Conservation (phyloP, 2,113 vertebrate species). For the Pogonocichla stellata region DNA sequence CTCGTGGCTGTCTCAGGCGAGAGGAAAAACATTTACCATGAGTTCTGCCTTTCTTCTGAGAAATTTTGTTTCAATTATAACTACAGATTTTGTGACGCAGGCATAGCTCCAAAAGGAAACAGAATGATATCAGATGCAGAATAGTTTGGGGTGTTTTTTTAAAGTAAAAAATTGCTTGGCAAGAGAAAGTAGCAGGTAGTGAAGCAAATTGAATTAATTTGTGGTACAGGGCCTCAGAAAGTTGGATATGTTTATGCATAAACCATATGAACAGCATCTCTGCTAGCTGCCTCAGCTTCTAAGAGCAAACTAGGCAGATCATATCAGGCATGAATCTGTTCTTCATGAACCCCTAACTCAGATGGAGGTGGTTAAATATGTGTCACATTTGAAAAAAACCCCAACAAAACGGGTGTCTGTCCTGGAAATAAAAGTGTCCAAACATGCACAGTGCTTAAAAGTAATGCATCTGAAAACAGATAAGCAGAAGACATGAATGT, state of each 20-base stretch:
- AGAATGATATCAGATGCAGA: not conserved
- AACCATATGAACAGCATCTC: not conserved
- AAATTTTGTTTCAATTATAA: not conserved
- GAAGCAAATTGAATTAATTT: not conserved
- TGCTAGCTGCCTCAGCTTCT: not conserved
- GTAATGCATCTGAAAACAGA: not conserved
- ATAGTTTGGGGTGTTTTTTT: not conserved
- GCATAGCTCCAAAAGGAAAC: not conserved
- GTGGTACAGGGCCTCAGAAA: not conserved
- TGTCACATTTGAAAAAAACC: rapidly evolving
- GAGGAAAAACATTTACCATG: not conserved
- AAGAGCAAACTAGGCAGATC: not conserved
- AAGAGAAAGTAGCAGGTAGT: not conserved
- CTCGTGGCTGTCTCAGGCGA: not conserved
- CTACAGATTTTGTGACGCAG: not conserved
- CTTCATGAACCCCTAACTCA: not conserved
- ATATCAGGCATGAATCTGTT: not conserved
- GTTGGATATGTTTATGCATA: not conserved
- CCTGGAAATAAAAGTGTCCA: not conserved
- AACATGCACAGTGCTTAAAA: not conserved
- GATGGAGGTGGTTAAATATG: not conserved
- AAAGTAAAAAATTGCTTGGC: not conserved
- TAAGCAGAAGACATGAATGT: not conserved
- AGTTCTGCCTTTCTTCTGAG: not conserved
- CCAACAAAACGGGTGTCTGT: not conserved